A percentile compares a stretch with the other conserved stretches of the same genome.
Conservation (phyloP, 2,797 vertebrate genomes). For the Lagocephalus sceleratus region DNA sequence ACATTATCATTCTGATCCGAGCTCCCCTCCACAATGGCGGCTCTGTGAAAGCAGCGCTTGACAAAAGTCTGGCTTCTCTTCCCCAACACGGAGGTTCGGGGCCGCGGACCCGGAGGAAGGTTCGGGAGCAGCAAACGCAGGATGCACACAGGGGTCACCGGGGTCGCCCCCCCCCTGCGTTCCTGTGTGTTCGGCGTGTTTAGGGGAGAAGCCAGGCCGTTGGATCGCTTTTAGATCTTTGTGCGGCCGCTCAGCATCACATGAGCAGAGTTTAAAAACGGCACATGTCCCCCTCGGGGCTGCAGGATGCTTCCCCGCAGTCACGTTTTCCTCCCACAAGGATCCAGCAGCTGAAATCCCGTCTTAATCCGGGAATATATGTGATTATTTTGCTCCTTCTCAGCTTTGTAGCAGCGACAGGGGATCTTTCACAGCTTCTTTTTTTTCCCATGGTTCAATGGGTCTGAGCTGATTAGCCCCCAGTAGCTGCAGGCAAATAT, state of each 20-base stretch:
- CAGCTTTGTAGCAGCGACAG: slow-evolving; percentile 88
- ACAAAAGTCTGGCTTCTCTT: slow-evolving; percentile 85
- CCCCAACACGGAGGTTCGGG: slow-evolving; percentile 77
- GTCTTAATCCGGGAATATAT: slow-evolving; percentile 94
- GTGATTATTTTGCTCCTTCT: slow-evolving; percentile 88
- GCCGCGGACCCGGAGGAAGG: slow-evolving; percentile 18
- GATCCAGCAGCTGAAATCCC: slow-evolving; percentile 84
- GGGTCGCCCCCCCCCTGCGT: slow-evolving; percentile 81
- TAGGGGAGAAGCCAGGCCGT: no score
- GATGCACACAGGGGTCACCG: slow-evolving; percentile 76
- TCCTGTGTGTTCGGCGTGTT: slow-evolving; percentile 28
- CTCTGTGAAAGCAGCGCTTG: slow-evolving; percentile 89
- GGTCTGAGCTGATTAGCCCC: slow-evolving; percentile 83
- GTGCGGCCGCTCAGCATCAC: no score
- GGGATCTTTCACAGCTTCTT: slow-evolving; percentile 84
- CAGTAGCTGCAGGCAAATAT: slow-evolving; percentile 69
- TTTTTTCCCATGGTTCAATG: slow-evolving; percentile 82
- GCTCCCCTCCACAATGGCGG: slow-evolving; percentile 84
- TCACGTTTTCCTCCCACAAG: slow-evolving; percentile 58
- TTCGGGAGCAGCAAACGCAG: slow-evolving; percentile 56
- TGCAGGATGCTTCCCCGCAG: slow-evolving; percentile 50
- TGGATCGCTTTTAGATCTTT: no score
- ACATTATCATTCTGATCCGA: slow-evolving; percentile 84
- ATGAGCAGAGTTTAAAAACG: slow-evolving; percentile 3
- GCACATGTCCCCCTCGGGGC: slow-evolving; percentile 36